Percentiles rank a stretch among this genome's conserved stretches.
phyloP scores from a whole-genome alignment of 2,797 vertebrate genomes.

The Rhinoraja longicauda region DNA sequence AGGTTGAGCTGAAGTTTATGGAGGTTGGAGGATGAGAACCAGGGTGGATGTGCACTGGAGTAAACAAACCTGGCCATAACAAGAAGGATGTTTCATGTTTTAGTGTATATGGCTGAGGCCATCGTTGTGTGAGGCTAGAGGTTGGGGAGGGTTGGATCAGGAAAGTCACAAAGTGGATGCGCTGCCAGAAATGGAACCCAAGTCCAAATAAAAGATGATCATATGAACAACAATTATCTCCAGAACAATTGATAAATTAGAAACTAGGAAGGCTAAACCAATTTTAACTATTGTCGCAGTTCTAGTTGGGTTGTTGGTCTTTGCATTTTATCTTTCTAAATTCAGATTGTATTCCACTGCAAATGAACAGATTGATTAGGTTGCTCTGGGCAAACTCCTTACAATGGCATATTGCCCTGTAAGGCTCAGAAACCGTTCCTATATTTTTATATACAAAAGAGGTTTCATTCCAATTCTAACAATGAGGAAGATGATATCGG shows the following conservation, averaged over 20 bases:
- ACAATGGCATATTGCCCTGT: not conserved
- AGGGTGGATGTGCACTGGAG: not conserved
- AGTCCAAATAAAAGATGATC: not conserved
- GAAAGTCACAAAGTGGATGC: not conserved
- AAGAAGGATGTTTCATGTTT: not conserved
- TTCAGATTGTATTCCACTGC: not conserved
- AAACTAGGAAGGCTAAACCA: not conserved
- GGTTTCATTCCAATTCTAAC: too few species aligned
- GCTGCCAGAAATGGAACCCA: not conserved
- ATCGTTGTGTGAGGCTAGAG: too few species aligned
- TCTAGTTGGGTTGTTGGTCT: not conserved
- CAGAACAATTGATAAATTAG: not conserved
- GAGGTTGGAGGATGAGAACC: not conserved
- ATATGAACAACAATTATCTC: not conserved
- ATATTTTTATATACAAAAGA: not conserved
- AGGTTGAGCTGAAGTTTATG: not conserved
- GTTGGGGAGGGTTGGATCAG: not conserved
- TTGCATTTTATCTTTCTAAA: not conserved
- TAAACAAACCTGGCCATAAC: not conserved
- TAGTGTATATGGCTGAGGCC: not conserved
- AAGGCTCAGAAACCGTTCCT: not conserved
- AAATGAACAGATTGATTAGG: not conserved
- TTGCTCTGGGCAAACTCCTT: not conserved
- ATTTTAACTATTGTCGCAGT: not conserved
- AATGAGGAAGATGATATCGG: too few species aligned